These are phyloP conservation scores for Tryphoninae sp. DNA, from an alignment of 2,888 invertebrate species.

Conservation along the genomic window DNA sequence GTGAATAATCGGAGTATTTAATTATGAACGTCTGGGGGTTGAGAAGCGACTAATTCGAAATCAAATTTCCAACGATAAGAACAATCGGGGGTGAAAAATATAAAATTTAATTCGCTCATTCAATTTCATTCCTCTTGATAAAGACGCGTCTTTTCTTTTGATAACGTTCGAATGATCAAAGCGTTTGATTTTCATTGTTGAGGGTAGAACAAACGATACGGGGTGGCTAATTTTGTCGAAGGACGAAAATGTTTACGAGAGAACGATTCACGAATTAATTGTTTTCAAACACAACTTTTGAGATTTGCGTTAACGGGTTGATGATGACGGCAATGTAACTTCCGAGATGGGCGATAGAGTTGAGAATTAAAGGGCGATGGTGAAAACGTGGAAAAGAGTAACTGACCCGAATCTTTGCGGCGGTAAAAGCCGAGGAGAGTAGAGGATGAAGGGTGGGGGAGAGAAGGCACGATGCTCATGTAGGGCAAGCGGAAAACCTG, in stretches of 20 bases:
- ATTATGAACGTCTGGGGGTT: not conserved
- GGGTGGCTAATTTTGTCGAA: too few relatives aligned
- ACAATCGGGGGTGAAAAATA: too few relatives aligned
- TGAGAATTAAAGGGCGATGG: slow-evolving; percentile 37
- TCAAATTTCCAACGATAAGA: too few relatives aligned
- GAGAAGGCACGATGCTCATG: slow-evolving; percentile 40
- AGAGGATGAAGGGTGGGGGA: slow-evolving; percentile 26
- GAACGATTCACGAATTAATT: slow-evolving; percentile 71
- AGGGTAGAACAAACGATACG: too few relatives aligned
- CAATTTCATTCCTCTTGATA: too few relatives aligned
- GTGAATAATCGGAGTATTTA: too few relatives aligned
- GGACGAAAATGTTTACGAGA: too few relatives aligned
- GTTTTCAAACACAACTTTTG: slow-evolving; percentile 75
- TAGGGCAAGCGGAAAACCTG: slow-evolving; percentile 75
- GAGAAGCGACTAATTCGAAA: too few relatives aligned
- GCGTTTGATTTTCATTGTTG: too few relatives aligned
- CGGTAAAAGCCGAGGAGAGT: slow-evolving; percentile 41
- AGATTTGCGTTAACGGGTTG: slow-evolving; percentile 30
- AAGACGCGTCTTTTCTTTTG: too few relatives aligned
- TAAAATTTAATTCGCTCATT: too few relatives aligned
- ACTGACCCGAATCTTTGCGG: slow-evolving; percentile 75
- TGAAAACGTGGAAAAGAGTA: slow-evolving; percentile 54
- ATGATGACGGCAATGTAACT: slow-evolving; percentile 38
- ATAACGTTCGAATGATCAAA: too few relatives aligned
- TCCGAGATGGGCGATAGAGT: slow-evolving; percentile 45